These are phyloP conservation scores for Ptychadena robeensis DNA, from an alignment of 2,797 vertebrate species.

Conservation along the genomic window DNA sequence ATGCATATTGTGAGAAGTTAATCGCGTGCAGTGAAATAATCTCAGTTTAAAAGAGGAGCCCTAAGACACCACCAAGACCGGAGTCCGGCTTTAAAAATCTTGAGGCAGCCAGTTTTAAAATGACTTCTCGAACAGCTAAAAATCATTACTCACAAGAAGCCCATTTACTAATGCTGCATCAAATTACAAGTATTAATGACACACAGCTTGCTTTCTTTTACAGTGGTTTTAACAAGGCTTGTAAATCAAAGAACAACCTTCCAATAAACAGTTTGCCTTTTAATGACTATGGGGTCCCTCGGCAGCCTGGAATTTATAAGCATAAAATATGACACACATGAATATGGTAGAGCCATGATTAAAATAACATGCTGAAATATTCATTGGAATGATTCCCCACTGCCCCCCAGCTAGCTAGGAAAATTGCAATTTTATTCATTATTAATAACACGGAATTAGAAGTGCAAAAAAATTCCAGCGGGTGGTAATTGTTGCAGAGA, in stretches of 20 bases:
- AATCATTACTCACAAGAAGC: slow-evolving; percentile 85
- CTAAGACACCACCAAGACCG: too few relatives aligned
- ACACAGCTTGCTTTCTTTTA: slow-evolving; percentile 86
- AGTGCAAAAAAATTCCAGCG: slow-evolving; percentile 83
- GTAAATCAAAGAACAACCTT: slow-evolving; percentile 92
- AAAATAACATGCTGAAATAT: slow-evolving; percentile 99
- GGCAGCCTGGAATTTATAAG: slow-evolving; percentile 84
- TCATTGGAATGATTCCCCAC: slow-evolving; percentile 96
- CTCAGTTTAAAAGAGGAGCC: too few relatives aligned
- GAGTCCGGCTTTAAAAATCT: slow-evolving; percentile 1
- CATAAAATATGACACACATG: slow-evolving; percentile 88
- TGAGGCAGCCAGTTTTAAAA: slow-evolving; percentile 66
- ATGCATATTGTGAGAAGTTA: too few relatives aligned
- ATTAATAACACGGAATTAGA: slow-evolving; percentile 98
- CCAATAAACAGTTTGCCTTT: slow-evolving; percentile 88
- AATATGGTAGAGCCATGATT: slow-evolving; percentile 90
- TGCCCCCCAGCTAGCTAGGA: slow-evolving; percentile 90
- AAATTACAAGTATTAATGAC: slow-evolving; percentile 94
- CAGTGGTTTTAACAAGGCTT: slow-evolving; percentile 94
- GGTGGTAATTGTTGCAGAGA: slow-evolving; percentile 98
- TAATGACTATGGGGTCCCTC: slow-evolving; percentile 87
- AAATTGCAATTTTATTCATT: slow-evolving; percentile 99
- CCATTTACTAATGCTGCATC: slow-evolving; percentile 93
- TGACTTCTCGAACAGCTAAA: slow-evolving; percentile 72
- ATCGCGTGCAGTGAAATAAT: too few relatives aligned